These are phyloP conservation scores for Zele albiditarsus DNA, from an alignment of 2,888 invertebrate genomes.

Conservation along the genomic window DNA sequence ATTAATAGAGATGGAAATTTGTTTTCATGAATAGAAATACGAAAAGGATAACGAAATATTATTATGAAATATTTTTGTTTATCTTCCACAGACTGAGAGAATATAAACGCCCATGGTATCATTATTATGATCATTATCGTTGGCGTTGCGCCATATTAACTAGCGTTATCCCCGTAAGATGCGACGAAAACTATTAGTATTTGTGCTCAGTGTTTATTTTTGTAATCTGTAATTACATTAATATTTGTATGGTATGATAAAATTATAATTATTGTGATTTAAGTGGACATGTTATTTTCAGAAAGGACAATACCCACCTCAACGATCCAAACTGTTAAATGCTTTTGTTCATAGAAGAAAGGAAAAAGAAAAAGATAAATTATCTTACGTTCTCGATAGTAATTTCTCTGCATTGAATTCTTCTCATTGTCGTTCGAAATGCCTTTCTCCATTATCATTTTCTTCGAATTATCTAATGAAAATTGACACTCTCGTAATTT, in stretches of 20 bases:
- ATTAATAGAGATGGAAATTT: background rate
- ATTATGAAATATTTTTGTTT: background rate
- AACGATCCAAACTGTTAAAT: too few species aligned
- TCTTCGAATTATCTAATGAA: conserved; percentile 39
- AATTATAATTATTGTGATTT: too few species aligned
- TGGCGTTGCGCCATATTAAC: background rate
- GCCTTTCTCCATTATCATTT: conserved; percentile 16
- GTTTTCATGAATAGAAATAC: background rate
- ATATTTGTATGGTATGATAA: background rate
- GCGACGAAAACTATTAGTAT: background rate
- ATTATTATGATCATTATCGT: background rate
- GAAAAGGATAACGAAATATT: background rate
- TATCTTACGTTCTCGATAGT: conserved; percentile 17
- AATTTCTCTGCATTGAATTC: background rate
- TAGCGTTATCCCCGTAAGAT: background rate
- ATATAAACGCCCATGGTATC: background rate
- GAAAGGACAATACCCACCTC: too few species aligned
- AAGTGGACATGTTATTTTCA: too few species aligned
- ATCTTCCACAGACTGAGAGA: background rate
- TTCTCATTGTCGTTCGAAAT: background rate
- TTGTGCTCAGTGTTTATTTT: background rate
- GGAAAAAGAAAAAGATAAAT: background rate
- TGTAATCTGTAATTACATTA: background rate
- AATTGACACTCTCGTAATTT: conserved; percentile 45
- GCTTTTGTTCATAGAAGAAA: too few species aligned